Evolutionary conservation across 2,113 vertebrate genomes (phyloP), one percentile per base, ranked within the genome.

Genomic region (Archilochus colubris): DNA sequence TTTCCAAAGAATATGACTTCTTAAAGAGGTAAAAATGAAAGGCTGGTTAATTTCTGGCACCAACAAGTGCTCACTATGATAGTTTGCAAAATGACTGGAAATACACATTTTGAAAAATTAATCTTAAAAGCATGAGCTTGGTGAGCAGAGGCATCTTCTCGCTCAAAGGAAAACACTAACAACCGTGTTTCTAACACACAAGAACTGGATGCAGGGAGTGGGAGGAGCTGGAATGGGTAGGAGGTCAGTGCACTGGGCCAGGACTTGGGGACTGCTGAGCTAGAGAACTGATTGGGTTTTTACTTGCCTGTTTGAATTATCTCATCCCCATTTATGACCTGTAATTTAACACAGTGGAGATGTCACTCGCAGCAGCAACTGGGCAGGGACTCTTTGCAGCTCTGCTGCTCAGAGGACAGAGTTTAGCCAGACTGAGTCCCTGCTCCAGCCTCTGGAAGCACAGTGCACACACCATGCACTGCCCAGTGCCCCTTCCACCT

Each of bases 241-340:
- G 97, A 98, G 96, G 89, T 89, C 94, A 96, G 97, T 91, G 97
- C 48, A n/a, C 89, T 51, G 93, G 97, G 97, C 97, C 96, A 96
- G 97, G 98, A 93, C 97, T 96, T 96, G 97, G 97, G 96, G 86
- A 95, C 97, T 97, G 97, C 95, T 98, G 96, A 97, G 97, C 97
- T 98, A 98, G 94, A 97, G 95, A 96, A 97, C 92, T 96, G 97
- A 98, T 97, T 81, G 87, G 95, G 95, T 96, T 98, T 96, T 98
- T 99, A 99, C 98, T 99, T 99, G 99, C 99, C 99, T 99, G 98
- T 97, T 98, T 95, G 98, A 97, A 98, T 98, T 97, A 99, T 98
- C 97, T 98, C 98, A 98, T 98, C 97, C 98, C 98, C 98, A 98
- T 98, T 98, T 98, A 98, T 98, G 98, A 99, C 99, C 99, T 99